Base-by-base conservation (phyloP, 1,140 invertebrate genomes). In the Xylocopa sonorina region DNA sequence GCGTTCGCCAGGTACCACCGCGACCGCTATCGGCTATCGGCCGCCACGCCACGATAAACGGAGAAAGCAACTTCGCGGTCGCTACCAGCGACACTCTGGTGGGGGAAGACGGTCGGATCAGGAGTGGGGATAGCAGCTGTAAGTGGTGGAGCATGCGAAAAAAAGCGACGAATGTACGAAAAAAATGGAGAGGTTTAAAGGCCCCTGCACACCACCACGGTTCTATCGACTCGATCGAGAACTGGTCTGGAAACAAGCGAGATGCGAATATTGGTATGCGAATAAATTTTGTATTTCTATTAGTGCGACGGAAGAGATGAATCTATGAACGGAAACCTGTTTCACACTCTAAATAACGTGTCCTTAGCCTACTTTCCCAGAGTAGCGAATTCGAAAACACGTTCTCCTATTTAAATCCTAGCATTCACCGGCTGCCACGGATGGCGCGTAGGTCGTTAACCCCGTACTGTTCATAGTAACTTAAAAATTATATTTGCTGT, bases 1-100 rank as follows among this genome's bases (percentile, higher is more conserved):
- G 48, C 68, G 81, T 86, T 86, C 85, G 83, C 77, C 85, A 86
- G 85, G 85, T 85, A 86, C 85, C 83, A 86, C n/a, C n/a, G 73
- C 73, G 46, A 80, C 67, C 80, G 60, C 82, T 82, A 76, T 76
- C 64, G 71, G 60, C 82, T 82, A 76, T 76, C 64, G 75, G 66
- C 80, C 57, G 80, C 80, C 58, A 66, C 78, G 14, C 69, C 55
- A 51, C 76, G 77, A 80, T 82, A 84, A 79, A 85, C 84, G 80
- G 78, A 83, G 82, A 68, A 84, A 84, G 79, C 81, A 55, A 79
- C 66, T 66, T n/a, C 62, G 55, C 58, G 72, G 51, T 69, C 71
- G 71, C 29, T 32, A 53, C 38, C 27, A n/a, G n/a, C n/a, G 27
- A 18, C 32, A 4, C 4, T 18, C 10, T 43, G 48, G 72, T 67